Percentiles rank a stretch among this genome's conserved stretches.
phyloP scores from a whole-genome alignment of 2,888 invertebrate genomes.

The Leucozona laternaria region DNA sequence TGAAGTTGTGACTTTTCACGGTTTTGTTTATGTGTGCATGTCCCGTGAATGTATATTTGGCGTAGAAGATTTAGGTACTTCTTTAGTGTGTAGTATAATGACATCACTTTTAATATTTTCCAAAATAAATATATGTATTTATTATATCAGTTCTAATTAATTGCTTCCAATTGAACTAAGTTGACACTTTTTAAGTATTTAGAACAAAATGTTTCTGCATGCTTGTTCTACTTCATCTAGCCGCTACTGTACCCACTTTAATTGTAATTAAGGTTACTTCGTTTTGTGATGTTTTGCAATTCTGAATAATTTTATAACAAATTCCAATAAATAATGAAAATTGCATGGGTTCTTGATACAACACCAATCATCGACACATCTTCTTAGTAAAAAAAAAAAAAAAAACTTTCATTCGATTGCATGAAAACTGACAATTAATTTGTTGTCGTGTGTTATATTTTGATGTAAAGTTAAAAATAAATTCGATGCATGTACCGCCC shows the following conservation, averaged over 20 bases:
- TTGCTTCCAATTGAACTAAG: too few species aligned
- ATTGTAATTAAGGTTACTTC: neutral
- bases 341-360: neutral
- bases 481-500: conserved; percentile 6
- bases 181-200: too few species aligned
- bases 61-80: too few species aligned
- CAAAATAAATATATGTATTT: too few species aligned
- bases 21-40: too few species aligned
- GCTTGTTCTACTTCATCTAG: too few species aligned
- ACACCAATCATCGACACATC: conserved; percentile 22
- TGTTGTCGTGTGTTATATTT: neutral
- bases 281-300: neutral
- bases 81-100: too few species aligned
- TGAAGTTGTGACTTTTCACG: too few species aligned
- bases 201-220: too few species aligned
- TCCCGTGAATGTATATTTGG: too few species aligned
- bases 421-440: conserved; percentile 23
- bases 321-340: neutral
- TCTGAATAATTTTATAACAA: conserved; percentile 17
- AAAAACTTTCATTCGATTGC: neutral
- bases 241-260: neutral
- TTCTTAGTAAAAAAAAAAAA: neutral
- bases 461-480: neutral
- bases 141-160: too few species aligned
- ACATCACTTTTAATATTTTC: too few species aligned